phyloP scores from a whole-genome alignment of 1,140 invertebrate species.

The Gryon sp. region DNA sequence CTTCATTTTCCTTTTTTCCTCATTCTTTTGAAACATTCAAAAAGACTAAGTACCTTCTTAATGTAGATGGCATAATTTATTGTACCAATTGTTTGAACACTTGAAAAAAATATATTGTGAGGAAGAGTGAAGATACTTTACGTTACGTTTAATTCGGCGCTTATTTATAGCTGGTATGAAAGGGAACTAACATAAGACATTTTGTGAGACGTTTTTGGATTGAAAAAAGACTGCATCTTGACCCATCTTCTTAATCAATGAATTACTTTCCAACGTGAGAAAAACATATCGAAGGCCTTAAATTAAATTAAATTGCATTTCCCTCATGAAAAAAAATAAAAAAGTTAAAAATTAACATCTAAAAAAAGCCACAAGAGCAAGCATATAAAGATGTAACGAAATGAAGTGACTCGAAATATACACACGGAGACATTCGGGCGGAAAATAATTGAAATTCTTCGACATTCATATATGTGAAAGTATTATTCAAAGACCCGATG shows the following conservation, averaged over 20 bases:
- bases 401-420: constrained; percentile 45
- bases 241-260: constrained; percentile 40
- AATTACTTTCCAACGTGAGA: constrained; percentile 21
- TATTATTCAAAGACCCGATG: constrained; percentile 54
- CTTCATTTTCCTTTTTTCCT: too few species aligned
- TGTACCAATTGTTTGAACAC: too few species aligned
- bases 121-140: too few species aligned
- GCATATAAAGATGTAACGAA: constrained; percentile 52
- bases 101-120: too few species aligned
- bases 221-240: constrained; percentile 17
- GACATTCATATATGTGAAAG: constrained; percentile 53
- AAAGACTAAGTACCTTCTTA: too few species aligned
- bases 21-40: too few species aligned
- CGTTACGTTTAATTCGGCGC: background rate
- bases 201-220: background rate
- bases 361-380: constrained; percentile 13
- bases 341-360: constrained; percentile 4
- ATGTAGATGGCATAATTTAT: too few species aligned
- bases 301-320: too few species aligned
- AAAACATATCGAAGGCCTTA: constrained; percentile 19
- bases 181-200: constrained; percentile 20
- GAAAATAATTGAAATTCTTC: constrained; percentile 57
- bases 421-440: constrained; percentile 40
- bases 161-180: constrained; percentile 1
- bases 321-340: constrained; percentile 1